phyloP scores from a whole-genome alignment of 2,113 vertebrate species.

The Gobio gobio region DNA sequence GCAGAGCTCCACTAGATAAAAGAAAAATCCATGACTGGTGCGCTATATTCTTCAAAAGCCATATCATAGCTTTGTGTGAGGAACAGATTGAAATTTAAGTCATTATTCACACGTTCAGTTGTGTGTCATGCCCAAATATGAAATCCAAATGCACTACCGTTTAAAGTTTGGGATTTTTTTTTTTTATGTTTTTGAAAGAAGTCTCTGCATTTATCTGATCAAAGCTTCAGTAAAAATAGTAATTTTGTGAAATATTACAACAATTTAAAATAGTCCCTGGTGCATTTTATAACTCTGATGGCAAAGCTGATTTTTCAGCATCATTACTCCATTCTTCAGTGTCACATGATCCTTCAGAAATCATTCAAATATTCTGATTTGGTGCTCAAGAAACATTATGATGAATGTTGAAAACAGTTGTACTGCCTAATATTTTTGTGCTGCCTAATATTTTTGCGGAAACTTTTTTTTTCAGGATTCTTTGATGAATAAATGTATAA shows the following conservation, averaged over 20 bases:
- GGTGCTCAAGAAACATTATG: background rate
- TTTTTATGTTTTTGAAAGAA: background rate
- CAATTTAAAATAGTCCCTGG: too few species aligned
- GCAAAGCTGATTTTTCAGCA: background rate
- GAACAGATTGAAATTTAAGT: background rate
- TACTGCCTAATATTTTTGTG: background rate
- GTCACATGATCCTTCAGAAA: background rate
- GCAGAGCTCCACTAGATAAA: background rate
- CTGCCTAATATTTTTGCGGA: background rate
- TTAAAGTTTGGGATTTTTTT: background rate
- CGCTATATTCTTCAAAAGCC: background rate
- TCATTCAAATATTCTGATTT: background rate
- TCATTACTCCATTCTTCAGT: background rate
- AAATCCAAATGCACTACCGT: background rate
- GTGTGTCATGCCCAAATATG: background rate
- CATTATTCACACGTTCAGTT: background rate
- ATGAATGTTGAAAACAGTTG: background rate
- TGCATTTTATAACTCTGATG: background rate
- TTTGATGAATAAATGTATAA: background rate
- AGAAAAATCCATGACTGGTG: background rate
- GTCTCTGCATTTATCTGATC: background rate
- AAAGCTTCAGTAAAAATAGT: background rate
- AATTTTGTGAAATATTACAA: background rate
- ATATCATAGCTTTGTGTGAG: background rate
- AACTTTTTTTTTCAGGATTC: background rate